Percentiles rank a stretch among this genome's conserved stretches.
Conservation (phyloP, 2,797 vertebrate genomes). For the Schizopygopsis malacanthus region DNA sequence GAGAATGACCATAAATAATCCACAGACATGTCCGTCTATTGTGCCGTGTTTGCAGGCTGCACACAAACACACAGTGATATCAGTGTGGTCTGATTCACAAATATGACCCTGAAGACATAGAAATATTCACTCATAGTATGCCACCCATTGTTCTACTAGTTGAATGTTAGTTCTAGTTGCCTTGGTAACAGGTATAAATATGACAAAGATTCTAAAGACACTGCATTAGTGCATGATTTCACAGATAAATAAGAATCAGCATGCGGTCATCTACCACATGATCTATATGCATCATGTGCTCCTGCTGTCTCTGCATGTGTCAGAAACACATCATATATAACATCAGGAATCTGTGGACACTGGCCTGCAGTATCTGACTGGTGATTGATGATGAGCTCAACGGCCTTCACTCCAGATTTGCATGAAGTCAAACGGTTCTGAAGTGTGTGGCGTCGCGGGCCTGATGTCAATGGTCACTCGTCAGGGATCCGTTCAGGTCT, state of each 20-base stretch:
- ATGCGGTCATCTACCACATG: background rate
- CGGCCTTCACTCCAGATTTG: slow-evolving; percentile 2
- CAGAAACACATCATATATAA: background rate
- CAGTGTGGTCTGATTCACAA: background rate
- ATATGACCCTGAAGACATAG: background rate
- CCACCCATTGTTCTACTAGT: background rate
- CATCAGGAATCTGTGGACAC: background rate
- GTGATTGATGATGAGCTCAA: slow-evolving; percentile 8
- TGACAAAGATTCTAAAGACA: background rate
- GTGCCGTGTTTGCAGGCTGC: too few species aligned
- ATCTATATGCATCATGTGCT: background rate
- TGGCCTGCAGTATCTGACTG: background rate
- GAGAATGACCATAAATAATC: background rate
- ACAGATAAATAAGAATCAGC: background rate
- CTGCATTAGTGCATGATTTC: background rate
- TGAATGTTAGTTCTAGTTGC: background rate
- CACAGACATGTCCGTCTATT: background rate
- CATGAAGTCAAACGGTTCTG: slow-evolving; percentile 13
- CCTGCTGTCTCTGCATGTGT: background rate
- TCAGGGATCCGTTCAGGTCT: background rate
- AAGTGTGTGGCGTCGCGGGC: background rate
- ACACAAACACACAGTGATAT: background rate
- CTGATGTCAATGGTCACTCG: background rate
- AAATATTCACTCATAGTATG: background rate
- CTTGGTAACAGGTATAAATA: background rate